Evolutionary conservation across 2,113 vertebrate genomes (phyloP).

Genomic region (Pterocles gutturalis): DNA sequence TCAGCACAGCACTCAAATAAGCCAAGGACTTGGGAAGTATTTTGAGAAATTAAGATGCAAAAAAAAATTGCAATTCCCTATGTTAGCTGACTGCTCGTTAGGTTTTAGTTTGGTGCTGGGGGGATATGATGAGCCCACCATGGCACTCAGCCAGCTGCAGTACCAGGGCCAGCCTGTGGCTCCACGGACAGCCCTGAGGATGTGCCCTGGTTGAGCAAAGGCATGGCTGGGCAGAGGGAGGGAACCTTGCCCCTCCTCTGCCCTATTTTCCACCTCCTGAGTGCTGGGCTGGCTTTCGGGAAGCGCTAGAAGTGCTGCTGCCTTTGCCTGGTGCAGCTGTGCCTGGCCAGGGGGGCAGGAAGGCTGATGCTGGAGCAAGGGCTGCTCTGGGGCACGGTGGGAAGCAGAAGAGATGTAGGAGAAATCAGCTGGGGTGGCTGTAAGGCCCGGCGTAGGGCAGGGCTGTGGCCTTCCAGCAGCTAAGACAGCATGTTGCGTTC

Average conservation of each 20-base stretch:
- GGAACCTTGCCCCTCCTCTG: background rate
- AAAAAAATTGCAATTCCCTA: background rate
- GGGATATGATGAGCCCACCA: accelerated
- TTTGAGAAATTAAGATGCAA: background rate
- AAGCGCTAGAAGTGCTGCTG: background rate
- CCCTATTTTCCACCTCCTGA: background rate
- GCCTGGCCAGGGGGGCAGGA: background rate
- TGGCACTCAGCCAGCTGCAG: background rate
- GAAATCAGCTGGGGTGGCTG: background rate
- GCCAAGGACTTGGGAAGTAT: background rate
- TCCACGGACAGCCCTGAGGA: too few relatives aligned
- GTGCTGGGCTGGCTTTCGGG: background rate
- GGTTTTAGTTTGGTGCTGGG: background rate
- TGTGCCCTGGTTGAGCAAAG: accelerated
- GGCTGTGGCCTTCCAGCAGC: background rate
- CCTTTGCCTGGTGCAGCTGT: background rate
- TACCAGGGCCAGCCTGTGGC: too few relatives aligned
- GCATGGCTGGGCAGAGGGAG: background rate
- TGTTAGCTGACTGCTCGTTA: background rate
- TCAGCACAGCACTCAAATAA: background rate
- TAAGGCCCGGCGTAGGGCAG: accelerated
- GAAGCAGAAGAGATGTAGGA: background rate
- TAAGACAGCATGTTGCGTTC: background rate
- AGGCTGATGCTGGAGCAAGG: background rate
- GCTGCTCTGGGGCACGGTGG: accelerated